Evolutionary conservation across 2,888 invertebrate genomes (phyloP).

Genomic region (Pandemis corylana): DNA sequence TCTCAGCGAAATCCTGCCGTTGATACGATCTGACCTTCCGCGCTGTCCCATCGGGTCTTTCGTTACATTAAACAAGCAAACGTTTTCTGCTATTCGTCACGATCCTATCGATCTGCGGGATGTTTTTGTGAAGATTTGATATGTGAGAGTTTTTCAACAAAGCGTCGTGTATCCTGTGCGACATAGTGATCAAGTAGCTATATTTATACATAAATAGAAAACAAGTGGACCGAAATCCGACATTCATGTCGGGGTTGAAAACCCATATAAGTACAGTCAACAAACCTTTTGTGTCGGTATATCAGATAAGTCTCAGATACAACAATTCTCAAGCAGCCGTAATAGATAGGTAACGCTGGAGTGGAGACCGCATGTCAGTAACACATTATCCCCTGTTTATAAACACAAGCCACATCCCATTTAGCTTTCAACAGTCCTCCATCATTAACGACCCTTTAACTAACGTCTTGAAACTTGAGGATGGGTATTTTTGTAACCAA

Average conservation of each 20-base stretch:
- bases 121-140: conserved; percentile 1
- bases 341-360: conserved; percentile 4
- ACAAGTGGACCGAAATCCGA: no score
- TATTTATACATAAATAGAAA: no score
- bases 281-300: no score
- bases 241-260: no score
- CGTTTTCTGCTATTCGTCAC: conserved; percentile 39
- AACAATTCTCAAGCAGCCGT: not conserved
- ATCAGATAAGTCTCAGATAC: no score
- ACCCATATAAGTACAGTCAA: no score
- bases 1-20: conserved; percentile 18
- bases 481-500: conserved; percentile 26
- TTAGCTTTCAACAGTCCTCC: conserved; percentile 47
- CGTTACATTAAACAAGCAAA: conserved; percentile 35
- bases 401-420: conserved; percentile 46
- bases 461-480: conserved; percentile 44
- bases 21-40: conserved; percentile 36
- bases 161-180: not conserved
- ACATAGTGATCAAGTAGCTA: not conserved
- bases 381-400: conserved; percentile 38
- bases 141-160: not conserved
- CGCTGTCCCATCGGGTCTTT: conserved; percentile 28
- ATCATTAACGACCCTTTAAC: conserved; percentile 47
- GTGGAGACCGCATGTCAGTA: conserved; percentile 14
- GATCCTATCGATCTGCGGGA: conserved; percentile 25